phyloP scores from a whole-genome alignment of 2,113 vertebrate species.

The Phalacrocorax carbo region DNA sequence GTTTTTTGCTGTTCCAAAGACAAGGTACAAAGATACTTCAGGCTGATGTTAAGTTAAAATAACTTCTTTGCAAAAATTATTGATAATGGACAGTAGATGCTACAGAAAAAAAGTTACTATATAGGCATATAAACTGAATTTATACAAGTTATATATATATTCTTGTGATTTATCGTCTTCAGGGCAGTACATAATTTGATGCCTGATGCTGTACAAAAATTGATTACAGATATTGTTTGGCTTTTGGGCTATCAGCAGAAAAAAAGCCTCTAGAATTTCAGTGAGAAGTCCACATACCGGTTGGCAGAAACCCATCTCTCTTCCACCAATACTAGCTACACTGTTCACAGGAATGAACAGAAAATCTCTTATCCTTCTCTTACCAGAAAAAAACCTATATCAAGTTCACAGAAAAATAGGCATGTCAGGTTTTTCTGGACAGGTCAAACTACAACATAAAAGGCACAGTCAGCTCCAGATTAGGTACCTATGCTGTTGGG shows the following conservation, averaged over 20 bases:
- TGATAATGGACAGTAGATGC: not conserved
- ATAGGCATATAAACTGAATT: not conserved
- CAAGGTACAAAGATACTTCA: not conserved
- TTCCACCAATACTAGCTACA: not conserved
- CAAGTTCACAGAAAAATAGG: not conserved
- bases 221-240: not conserved
- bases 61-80: not conserved
- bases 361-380: not conserved
- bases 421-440: not conserved
- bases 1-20: not conserved
- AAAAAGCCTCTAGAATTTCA: not conserved
- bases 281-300: not conserved
- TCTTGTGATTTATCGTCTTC: not conserved
- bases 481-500: not conserved
- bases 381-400: not conserved
- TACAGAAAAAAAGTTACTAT: not conserved
- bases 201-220: not conserved
- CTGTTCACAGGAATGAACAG: not conserved
- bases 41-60: not conserved
- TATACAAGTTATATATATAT: not conserved
- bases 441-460: not conserved
- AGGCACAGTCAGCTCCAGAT: not conserved
- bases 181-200: not conserved
- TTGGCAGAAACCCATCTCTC: not conserved
- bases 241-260: not conserved